Evolutionary conservation across 2,888 invertebrate genomes (phyloP).

Genomic region (Isoperla grammatica): DNA sequence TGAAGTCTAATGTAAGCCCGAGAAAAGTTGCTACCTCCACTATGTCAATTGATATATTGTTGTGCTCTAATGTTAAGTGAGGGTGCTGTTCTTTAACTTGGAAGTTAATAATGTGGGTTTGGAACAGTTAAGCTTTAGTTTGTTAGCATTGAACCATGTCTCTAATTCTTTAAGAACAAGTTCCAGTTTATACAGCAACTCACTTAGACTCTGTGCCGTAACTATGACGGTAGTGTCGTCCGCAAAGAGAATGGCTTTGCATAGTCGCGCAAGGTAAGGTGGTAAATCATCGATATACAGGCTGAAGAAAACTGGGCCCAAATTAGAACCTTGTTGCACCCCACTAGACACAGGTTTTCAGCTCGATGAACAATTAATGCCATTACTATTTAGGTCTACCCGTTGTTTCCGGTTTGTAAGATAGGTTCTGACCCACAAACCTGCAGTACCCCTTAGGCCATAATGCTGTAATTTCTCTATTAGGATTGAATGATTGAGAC

Average conservation of each 20-base stretch:
- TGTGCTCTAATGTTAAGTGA: background rate
- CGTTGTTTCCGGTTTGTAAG: too few species aligned
- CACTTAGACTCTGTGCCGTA: too few species aligned
- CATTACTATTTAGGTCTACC: background rate
- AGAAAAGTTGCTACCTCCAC: too few species aligned
- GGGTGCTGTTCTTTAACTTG: background rate
- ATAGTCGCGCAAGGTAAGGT: background rate
- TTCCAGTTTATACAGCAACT: background rate
- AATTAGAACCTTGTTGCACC: background rate
- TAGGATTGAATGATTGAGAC: too few species aligned
- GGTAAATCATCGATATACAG: conserved; percentile 3
- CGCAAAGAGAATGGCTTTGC: background rate
- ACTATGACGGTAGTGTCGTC: conserved; percentile 4
- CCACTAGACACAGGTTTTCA: background rate
- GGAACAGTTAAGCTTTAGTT: background rate
- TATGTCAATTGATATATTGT: too few species aligned
- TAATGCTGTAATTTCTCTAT: conserved; percentile 2
- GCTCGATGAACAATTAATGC: background rate
- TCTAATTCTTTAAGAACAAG: background rate
- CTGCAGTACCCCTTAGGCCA: background rate
- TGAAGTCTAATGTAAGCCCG: too few species aligned
- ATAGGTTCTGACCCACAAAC: background rate
- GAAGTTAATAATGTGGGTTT: background rate
- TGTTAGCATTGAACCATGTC: background rate
- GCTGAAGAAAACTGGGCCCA: conserved; percentile 2